Evolutionary conservation across 30 jellyfish, hydroid and myxozoan species (phyloP), one percentile per base, ranked within the genome.

Genomic region (Aurelia coerulea): DNA sequence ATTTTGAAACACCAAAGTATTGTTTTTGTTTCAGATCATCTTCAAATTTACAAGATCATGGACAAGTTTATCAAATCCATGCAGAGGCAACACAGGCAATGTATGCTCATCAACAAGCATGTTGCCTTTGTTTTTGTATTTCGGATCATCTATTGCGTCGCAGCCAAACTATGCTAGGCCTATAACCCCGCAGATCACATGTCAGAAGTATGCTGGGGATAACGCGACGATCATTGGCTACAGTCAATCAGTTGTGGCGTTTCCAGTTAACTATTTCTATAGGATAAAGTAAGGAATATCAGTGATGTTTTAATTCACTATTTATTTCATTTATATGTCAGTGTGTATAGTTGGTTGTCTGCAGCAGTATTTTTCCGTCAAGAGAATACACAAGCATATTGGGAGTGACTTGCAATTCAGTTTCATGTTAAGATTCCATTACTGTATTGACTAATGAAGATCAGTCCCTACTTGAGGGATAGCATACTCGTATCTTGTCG

Each of bases 41-140:
- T 75, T 52, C 73, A 75, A 75, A 63, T 52, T 75, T 14, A 62
- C 39, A 1, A 31, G 31, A n/a, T 72, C 60, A 19, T 62, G 66
- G 66, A 54, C 46, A 3, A 39, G 85, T 34, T 60, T 62, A 60
- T n/a, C 58, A 2, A 75, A 63, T 37, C 85, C 76, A 19, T 75
- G 85, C 59, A 58, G 7, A 39, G 46, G 56, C 15, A 46, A 1
- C 56, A 0, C 56, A 46, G 56, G 56, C 56, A 46, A 46, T 46
- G 1, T 1, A 1, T 75, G 85, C 68, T 17, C 74, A 8, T 31
- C 64, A 5, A 17, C 65, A 34, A 54, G 14, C 9, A 39, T 56
- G 16, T 0, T 75, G 13, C 85, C 74, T 0, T 62, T 75, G 9
- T 56, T n/a, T n/a, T 50, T 75, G 31, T 75, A 51, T 62, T 75